A percentile compares a stretch with the other conserved stretches of the same genome.
These are phyloP conservation scores for Drymodes brunneopygia DNA, from an alignment of 2,113 vertebrate species.

Conservation along the genomic window DNA sequence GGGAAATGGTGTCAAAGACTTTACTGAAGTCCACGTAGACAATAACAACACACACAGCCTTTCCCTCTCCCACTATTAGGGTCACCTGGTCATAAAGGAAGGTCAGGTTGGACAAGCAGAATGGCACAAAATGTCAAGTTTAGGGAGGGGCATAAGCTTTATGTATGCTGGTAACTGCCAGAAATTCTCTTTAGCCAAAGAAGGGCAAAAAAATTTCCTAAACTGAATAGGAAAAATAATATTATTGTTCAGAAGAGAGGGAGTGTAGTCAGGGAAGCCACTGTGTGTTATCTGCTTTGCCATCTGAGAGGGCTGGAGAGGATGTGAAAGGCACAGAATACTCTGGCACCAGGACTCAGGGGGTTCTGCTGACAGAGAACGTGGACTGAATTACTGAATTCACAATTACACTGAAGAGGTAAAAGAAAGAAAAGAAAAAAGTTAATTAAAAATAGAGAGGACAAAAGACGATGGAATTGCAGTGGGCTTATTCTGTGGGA, in stretches of 20 bases:
- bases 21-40: neutral
- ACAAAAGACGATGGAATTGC: neutral
- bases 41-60: neutral
- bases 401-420: neutral
- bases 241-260: neutral
- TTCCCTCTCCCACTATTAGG: neutral
- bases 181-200: neutral
- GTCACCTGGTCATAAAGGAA: neutral
- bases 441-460: neutral
- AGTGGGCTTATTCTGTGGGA: neutral
- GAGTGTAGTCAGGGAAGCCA: neutral
- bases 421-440: neutral
- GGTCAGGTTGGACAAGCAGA: neutral
- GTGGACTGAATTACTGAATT: neutral
- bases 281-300: neutral
- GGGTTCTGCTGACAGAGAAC: neutral
- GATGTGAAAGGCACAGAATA: neutral
- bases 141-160: neutral
- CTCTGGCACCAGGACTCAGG: neutral
- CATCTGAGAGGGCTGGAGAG: neutral
- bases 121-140: neutral
- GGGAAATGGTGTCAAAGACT: neutral
- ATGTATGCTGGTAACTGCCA: neutral
- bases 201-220: neutral
- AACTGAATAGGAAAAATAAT: neutral